Percentiles rank a stretch among this genome's conserved stretches.
Evolutionary conservation across 1,140 invertebrate genomes (phyloP).

Genomic region (Drosophila littoralis): DNA sequence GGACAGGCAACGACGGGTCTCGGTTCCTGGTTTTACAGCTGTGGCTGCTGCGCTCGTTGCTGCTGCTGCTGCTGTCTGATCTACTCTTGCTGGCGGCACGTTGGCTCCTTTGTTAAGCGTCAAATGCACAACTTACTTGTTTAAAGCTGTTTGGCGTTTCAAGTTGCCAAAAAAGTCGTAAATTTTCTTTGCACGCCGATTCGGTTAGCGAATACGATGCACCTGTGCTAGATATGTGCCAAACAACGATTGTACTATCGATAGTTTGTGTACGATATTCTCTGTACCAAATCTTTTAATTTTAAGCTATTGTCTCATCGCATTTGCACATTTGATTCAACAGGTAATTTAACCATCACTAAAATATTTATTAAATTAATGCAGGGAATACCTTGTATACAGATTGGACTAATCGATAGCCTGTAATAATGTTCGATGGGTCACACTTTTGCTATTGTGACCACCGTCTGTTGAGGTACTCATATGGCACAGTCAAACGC

Average conservation of each 20-base stretch:
- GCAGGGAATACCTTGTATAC: background rate
- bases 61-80: conserved; percentile 6
- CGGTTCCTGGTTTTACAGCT: conserved; percentile 5
- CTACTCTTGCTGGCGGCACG: background rate
- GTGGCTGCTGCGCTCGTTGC: background rate
- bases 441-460: background rate
- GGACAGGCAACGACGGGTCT: conserved; percentile 30
- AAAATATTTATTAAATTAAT: too few relatives aligned
- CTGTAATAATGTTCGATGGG: background rate
- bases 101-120: background rate
- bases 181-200: conserved; percentile 49
- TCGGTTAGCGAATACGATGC: conserved; percentile 48
- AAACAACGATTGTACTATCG: conserved; percentile 10
- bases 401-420: background rate
- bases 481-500: too few relatives aligned
- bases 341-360: too few relatives aligned
- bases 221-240: conserved; percentile 37
- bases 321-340: background rate
- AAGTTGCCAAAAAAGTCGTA: conserved; percentile 5
- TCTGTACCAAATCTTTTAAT: background rate
- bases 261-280: conserved; percentile 3
- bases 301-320: background rate
- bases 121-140: conserved; percentile 13
- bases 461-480: too few relatives aligned
- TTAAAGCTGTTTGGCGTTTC: conserved; percentile 3